Conservation (phyloP, 1,140 invertebrate species). For the Rhagoletis zephyria region DNA sequence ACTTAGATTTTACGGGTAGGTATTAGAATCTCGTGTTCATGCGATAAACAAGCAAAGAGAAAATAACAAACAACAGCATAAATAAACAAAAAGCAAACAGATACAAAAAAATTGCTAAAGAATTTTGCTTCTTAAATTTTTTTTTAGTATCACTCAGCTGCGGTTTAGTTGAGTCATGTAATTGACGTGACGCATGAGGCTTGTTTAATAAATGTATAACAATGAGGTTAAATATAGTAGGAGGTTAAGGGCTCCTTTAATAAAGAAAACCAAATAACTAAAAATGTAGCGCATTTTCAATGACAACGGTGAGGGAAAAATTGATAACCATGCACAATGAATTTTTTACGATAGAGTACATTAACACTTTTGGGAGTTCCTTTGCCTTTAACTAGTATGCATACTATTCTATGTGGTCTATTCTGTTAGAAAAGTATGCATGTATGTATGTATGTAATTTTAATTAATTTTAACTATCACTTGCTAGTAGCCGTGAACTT, state of each 20-base stretch:
- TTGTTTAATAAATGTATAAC: neutral
- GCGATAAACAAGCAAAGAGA: slow-evolving; percentile 29
- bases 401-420: too few relatives aligned
- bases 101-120: neutral
- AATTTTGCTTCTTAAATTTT: neutral
- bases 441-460: neutral
- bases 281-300: too few relatives aligned
- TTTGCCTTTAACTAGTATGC: too few relatives aligned
- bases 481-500: slow-evolving; percentile 29
- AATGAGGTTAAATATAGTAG: too few relatives aligned
- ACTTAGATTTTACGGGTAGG: too few relatives aligned
- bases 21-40: neutral
- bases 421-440: neutral
- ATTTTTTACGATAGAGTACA: too few relatives aligned
- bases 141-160: neutral
- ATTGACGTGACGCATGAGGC: neutral
- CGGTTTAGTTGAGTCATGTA: slow-evolving; percentile 12
- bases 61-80: slow-evolving; percentile 1
- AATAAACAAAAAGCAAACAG: neutral
- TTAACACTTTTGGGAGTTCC: too few relatives aligned
- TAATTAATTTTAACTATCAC: slow-evolving; percentile 12
- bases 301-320: too few relatives aligned
- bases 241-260: neutral
- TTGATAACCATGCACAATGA: too few relatives aligned
- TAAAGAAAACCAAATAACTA: neutral